Conservation (phyloP, 2,113 vertebrate genomes). For the Vulpes ferrilata region DNA sequence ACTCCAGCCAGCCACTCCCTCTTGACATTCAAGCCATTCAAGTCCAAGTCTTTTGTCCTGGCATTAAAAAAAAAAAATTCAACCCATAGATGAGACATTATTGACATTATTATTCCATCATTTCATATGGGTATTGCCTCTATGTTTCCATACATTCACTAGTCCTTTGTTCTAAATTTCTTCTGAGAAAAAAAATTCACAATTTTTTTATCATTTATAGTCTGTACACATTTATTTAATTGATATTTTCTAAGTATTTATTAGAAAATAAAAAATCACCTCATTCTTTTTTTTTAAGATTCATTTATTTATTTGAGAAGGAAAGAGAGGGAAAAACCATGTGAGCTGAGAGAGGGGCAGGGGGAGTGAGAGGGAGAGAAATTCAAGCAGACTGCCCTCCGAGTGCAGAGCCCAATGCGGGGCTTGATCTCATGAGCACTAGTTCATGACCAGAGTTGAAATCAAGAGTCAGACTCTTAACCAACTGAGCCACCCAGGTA, state of each 20-base stretch:
- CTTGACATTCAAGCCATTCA: not conserved
- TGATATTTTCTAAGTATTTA: not conserved
- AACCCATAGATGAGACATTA: not conserved
- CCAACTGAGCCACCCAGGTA: not conserved
- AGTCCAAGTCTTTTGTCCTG: not conserved
- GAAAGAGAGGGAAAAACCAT: not conserved
- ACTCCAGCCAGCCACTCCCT: not conserved
- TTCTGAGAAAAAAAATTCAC: not conserved
- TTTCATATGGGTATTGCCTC: not conserved
- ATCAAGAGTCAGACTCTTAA: not conserved
- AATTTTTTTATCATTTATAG: not conserved
- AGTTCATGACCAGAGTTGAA: not conserved
- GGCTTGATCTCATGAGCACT: not conserved
- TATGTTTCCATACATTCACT: not conserved
- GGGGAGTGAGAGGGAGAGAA: not conserved
- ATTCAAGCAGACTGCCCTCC: not conserved
- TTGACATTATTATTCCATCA: too few relatives aligned
- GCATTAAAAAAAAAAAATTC: not conserved
- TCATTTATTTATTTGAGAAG: not conserved
- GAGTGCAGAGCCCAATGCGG: not conserved
- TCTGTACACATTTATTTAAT: not conserved
- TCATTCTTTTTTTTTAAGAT: not conserved
- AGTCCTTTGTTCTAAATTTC: not conserved
- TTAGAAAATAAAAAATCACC: not conserved
- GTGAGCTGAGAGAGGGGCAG: not conserved